Conservation (phyloP, 2,113 vertebrate species). For the Myrmophylax atrothorax region DNA sequence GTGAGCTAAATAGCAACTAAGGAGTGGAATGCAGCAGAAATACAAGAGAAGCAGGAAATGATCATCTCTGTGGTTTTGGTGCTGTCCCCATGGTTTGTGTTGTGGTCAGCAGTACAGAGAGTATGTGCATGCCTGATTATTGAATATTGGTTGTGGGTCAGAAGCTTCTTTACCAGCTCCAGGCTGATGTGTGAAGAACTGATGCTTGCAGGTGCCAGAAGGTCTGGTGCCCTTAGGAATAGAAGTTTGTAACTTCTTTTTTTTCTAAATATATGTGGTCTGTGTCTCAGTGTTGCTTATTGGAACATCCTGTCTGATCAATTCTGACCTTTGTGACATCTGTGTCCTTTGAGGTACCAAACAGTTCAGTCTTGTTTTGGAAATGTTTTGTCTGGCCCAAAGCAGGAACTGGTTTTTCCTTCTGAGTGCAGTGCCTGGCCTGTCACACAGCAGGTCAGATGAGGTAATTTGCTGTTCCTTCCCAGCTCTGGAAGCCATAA, state of each 20-base stretch:
- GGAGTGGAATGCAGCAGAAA: background rate
- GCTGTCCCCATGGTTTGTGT: background rate
- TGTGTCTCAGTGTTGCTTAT: background rate
- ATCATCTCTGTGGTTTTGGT: background rate
- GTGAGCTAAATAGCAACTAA: background rate
- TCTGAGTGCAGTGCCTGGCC: background rate
- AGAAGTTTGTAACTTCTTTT: background rate
- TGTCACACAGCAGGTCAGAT: background rate
- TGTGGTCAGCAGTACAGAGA: background rate
- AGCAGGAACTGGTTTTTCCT: background rate
- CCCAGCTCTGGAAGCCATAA: background rate
- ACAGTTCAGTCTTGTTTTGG: background rate
- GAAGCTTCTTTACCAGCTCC: background rate
- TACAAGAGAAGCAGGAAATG: background rate
- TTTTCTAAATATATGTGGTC: no score
- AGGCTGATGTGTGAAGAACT: background rate
- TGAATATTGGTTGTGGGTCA: background rate
- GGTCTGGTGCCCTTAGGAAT: background rate
- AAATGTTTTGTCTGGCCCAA: background rate
- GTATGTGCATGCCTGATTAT: background rate
- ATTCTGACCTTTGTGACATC: background rate
- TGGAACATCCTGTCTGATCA: background rate
- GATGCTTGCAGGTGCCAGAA: background rate
- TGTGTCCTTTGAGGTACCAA: background rate
- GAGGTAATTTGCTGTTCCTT: background rate